Base-by-base conservation (phyloP, 1,140 invertebrate species). In the Bombus fervidus region DNA sequence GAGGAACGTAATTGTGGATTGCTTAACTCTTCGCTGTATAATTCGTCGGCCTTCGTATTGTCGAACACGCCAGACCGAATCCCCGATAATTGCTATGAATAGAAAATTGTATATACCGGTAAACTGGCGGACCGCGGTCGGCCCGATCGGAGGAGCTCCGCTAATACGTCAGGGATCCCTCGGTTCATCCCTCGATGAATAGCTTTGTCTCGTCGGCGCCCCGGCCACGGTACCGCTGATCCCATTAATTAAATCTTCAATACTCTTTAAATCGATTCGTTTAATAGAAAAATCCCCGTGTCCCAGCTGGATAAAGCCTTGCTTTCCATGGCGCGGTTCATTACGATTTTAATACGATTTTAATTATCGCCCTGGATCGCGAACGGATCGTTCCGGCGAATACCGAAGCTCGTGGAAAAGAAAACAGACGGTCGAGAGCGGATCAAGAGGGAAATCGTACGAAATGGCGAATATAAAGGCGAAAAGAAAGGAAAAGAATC, bases 201-300 rank as follows among this genome's bases (percentile, higher is more conserved):
- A 75, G 84, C 88, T 86, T 79, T 84, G 83, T 84, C 78, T 80
- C 78, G 79, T 53, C 18, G 47, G 18, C 74, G 71, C 53, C 76
- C 62, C 47, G 53, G 68, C 75, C 74, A 62, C 57, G n/a, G 25
- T n/a, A 80, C 73, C 13, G 41, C 81, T 83, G 76, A 86, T 83
- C 88, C 83, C 81, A 81, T 89, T 89, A 89, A 89, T 89, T 89
- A 86, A 89, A 89, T 75, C 77, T 62, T 74, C 87, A 72, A 86
- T 88, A 83, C 78, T 69, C 77, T 74, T 68, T 68, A 80, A 53
- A 85, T 85, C 59, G 76, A 73, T 81, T 81, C 69, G 83, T 72
- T 85, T 80, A 81, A 81, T 66, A 62, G 39, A 53, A 59, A 71
- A 73, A 34, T 69, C 83, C 77, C 28, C 37, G 53, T 77, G 73